Evolutionary conservation across 2,113 vertebrate species (phyloP).

Genomic region (Orientallactaga bullata): DNA sequence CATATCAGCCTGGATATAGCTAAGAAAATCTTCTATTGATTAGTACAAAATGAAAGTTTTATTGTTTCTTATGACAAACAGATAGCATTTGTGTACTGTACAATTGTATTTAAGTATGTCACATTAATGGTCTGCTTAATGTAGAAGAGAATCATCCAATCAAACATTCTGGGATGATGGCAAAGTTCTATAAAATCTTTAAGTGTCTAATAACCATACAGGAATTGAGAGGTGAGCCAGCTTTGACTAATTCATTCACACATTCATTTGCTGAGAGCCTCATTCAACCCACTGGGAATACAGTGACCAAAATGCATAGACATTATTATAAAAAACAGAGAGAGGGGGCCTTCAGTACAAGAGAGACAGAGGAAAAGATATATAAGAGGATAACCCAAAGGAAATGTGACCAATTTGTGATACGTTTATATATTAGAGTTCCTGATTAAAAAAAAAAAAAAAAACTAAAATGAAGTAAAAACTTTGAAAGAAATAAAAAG

Average conservation of each 20-base stretch:
- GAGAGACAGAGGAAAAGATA: too few species aligned
- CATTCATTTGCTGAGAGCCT: not conserved
- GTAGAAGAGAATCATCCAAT: not conserved
- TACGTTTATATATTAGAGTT: too few species aligned
- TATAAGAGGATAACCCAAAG: too few species aligned
- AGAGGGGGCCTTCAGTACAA: too few species aligned
- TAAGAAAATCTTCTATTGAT: not conserved
- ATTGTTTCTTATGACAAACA: slow-evolving; percentile 2
- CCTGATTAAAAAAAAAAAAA: too few species aligned
- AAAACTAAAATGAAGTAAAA: too few species aligned
- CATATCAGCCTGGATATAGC: not conserved
- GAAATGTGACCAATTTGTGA: too few species aligned
- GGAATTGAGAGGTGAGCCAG: slow-evolving; percentile 1
- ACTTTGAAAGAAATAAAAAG: too few species aligned
- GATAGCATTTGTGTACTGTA: not conserved
- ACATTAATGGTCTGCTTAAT: not conserved
- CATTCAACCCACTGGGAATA: not conserved
- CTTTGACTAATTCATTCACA: not conserved
- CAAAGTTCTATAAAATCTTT: not conserved
- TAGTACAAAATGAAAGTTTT: not conserved
- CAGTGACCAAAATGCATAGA: too few species aligned
- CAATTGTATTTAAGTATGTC: not conserved
- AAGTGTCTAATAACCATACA: not conserved
- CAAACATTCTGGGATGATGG: not conserved
- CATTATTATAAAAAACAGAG: too few species aligned